Percentiles rank a stretch among this genome's conserved stretches.
These are phyloP conservation scores for Charina bottae DNA, from an alignment of 2,113 vertebrate genomes.

Conservation along the genomic window DNA sequence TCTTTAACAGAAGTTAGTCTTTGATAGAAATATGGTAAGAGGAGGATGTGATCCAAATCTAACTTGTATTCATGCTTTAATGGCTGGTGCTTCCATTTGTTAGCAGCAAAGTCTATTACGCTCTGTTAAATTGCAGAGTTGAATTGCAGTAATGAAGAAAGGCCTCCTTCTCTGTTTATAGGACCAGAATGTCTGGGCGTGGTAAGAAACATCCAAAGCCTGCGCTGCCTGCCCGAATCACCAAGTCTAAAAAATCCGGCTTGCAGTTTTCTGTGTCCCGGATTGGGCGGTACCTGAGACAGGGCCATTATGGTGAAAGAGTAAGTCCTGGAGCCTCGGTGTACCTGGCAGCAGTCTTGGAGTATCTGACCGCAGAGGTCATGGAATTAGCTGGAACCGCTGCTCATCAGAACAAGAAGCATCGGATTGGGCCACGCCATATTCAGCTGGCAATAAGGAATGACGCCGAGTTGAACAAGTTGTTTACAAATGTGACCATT, in stretches of 20 bases:
- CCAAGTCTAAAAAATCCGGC: constrained; percentile 67
- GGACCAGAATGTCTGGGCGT: constrained; percentile 9
- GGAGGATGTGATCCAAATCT: background rate
- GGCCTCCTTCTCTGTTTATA: background rate
- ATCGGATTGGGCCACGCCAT: constrained; percentile 74
- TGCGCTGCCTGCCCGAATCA: constrained; percentile 11
- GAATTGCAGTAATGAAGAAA: background rate
- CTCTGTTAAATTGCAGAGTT: background rate
- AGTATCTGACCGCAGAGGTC: constrained; percentile 79
- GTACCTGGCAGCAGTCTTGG: constrained; percentile 76
- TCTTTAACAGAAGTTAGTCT: background rate
- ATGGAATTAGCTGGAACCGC: constrained; percentile 80
- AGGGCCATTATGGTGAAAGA: constrained; percentile 64
- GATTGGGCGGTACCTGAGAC: constrained; percentile 70
- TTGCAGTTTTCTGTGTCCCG: constrained; percentile 78
- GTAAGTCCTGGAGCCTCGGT: constrained; percentile 67
- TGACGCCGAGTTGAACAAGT: constrained; percentile 76
- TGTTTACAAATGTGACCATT: constrained; percentile 74
- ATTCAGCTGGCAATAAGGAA: constrained; percentile 79
- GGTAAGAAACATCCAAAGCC: background rate
- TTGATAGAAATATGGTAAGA: background rate
- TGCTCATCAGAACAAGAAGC: constrained; percentile 73
- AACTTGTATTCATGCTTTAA: background rate
- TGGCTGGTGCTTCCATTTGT: background rate
- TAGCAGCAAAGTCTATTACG: background rate